A percentile compares a stretch with the other conserved stretches of the same genome.
These are phyloP conservation scores for Oryctolagus cuniculus DNA, from an alignment of 2,113 vertebrate species.

Conservation along the genomic window mOryCun1.1 NC_091440.1:87563501-87564000, in stretches of 20 bases:
- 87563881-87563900: too few relatives aligned
- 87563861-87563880: too few relatives aligned
- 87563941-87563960: too few relatives aligned
- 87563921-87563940: too few relatives aligned
- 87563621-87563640: neutral
- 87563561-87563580: neutral
- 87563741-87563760: neutral
- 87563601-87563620: accelerated
- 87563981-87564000: too few relatives aligned
- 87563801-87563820: neutral
- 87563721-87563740: accelerated
- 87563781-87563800: too few relatives aligned
- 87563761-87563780: neutral
- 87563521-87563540: neutral
- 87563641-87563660: accelerated
- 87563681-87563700: neutral
- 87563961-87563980: too few relatives aligned
- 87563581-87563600: too few relatives aligned
- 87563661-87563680: too few relatives aligned
- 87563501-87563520: neutral
- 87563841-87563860: too few relatives aligned
- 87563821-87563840: neutral
- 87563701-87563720: neutral
- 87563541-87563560: neutral
- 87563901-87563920: too few relatives aligned